Conservation (phyloP, 2,113 vertebrate species). For the Tachycineta bicolor region DNA sequence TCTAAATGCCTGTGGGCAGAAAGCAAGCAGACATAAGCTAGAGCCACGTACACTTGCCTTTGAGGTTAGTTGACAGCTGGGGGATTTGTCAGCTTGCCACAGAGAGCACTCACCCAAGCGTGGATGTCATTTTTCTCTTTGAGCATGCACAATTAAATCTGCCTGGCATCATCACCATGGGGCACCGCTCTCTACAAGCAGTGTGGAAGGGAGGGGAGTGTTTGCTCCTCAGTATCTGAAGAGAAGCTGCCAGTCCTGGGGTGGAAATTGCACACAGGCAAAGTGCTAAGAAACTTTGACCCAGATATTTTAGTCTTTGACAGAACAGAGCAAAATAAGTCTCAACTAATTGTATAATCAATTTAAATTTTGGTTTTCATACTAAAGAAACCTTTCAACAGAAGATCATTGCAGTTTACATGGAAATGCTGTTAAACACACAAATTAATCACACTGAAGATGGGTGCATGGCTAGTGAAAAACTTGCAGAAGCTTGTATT, state of each 20-base stretch:
- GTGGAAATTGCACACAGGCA: not conserved
- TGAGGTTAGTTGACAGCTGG: conserved; percentile 64
- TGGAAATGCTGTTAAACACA: not conserved
- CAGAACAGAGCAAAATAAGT: not conserved
- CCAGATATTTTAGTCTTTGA: not conserved
- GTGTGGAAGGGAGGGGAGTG: not conserved
- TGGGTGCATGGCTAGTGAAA: not conserved
- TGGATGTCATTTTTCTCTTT: conserved; percentile 63
- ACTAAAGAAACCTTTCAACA: not conserved
- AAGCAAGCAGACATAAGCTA: conserved; percentile 41
- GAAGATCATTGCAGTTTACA: not conserved
- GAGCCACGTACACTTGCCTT: conserved; percentile 32
- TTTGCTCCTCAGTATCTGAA: not conserved
- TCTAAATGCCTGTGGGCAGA: conserved; percentile 46
- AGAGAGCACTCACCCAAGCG: conserved; percentile 50
- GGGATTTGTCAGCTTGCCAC: conserved; percentile 66
- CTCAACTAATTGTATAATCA: not conserved
- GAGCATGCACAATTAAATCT: conserved; percentile 64
- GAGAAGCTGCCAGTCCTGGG: not conserved
- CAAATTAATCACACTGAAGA: not conserved
- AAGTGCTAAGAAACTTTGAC: not conserved
- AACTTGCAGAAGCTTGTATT: not conserved
- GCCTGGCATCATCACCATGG: conserved; percentile 58
- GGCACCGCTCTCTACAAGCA: not conserved
- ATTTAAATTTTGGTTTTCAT: not conserved